These are phyloP conservation scores for Micrasema minimum DNA, from an alignment of 1,140 invertebrate species.

Conservation along the genomic window DNA sequence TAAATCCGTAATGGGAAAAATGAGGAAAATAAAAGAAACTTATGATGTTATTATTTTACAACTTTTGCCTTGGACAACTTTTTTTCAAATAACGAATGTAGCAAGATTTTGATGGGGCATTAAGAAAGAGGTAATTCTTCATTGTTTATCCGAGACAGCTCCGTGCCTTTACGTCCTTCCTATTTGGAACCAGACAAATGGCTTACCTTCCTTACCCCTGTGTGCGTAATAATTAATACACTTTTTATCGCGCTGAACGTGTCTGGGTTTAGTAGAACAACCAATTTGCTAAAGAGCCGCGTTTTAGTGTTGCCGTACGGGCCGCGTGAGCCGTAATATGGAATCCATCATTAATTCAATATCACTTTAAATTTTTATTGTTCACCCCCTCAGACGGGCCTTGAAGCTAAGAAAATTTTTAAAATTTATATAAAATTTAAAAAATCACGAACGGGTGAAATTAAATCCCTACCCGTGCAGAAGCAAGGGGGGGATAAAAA, in stretches of 20 bases:
- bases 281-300: slow-evolving; percentile 50
- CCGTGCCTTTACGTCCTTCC: slow-evolving; percentile 9
- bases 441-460: too few relatives aligned
- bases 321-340: slow-evolving; percentile 14
- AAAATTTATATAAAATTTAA: too few relatives aligned
- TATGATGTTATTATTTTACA: background rate
- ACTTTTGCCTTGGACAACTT: background rate
- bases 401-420: too few relatives aligned
- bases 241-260: slow-evolving; percentile 42
- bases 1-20: background rate
- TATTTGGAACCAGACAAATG: slow-evolving; percentile 40
- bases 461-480: too few relatives aligned
- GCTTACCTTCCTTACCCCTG: slow-evolving; percentile 34
- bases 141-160: background rate
- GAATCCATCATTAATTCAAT: slow-evolving; percentile 48
- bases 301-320: slow-evolving; percentile 45
- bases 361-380: too few relatives aligned
- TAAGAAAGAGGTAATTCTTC: too few relatives aligned
- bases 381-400: too few relatives aligned
- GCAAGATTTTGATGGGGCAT: too few relatives aligned
- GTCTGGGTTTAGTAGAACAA: background rate
- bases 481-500: too few relatives aligned
- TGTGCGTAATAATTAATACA: slow-evolving; percentile 48
- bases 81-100: background rate
- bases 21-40: background rate